Evolutionary conservation across 2,888 invertebrate species (phyloP).

Genomic region (Perithous albicinctus): DNA sequence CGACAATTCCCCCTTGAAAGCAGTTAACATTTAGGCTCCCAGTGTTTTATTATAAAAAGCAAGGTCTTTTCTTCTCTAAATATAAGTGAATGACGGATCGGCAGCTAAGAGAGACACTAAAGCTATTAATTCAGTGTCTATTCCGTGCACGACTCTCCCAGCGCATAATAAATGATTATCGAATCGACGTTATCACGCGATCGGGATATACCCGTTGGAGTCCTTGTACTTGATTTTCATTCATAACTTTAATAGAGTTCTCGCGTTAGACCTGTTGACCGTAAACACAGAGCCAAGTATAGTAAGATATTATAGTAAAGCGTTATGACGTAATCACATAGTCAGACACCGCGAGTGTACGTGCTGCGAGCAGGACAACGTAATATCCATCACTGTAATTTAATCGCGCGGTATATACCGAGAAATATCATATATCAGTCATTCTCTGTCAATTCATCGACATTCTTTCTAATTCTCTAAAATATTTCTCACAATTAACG

Average conservation of each 20-base stretch:
- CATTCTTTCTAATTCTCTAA: too few species aligned
- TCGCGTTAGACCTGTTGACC: constrained; percentile 1
- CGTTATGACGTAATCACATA: constrained; percentile 25
- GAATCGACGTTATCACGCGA: constrained; percentile 1
- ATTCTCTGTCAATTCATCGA: too few species aligned
- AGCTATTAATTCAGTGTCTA: background rate
- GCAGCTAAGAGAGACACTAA: background rate
- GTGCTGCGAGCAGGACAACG: constrained; percentile 16
- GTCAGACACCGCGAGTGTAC: constrained; percentile 9
- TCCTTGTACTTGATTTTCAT: constrained; percentile 50
- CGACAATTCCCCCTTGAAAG: background rate
- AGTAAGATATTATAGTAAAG: constrained; percentile 1
- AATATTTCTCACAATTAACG: too few species aligned
- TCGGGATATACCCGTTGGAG: background rate
- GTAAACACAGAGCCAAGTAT: constrained; percentile 1
- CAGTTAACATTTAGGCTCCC: constrained; percentile 29
- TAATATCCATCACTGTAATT: constrained; percentile 45
- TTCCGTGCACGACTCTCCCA: background rate
- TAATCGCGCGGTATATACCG: constrained; percentile 25
- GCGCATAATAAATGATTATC: constrained; percentile 1
- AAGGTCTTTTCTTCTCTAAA: background rate
- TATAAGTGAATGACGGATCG: background rate
- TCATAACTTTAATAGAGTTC: constrained; percentile 27
- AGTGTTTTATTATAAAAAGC: background rate
- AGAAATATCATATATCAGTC: constrained; percentile 1